A percentile compares a stretch with the other conserved stretches of the same genome.
These are phyloP conservation scores for Lagorchestes hirsutus DNA, from an alignment of 2,797 vertebrate species.

Conservation along the genomic window DNA sequence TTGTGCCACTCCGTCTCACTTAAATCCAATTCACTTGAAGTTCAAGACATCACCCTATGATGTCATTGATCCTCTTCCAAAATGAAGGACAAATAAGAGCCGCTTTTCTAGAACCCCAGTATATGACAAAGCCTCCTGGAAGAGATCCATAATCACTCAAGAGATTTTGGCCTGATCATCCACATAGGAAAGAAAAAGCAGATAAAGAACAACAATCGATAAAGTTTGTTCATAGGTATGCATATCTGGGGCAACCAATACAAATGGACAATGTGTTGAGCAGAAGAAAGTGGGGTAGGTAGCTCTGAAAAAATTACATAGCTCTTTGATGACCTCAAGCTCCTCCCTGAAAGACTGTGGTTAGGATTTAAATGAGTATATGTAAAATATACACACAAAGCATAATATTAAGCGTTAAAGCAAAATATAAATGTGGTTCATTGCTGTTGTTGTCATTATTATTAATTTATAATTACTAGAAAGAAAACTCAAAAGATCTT, in stretches of 20 bases:
- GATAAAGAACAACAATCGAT: neutral
- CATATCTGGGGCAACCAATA: neutral
- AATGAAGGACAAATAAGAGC: neutral
- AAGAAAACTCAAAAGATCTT: neutral
- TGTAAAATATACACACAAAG: neutral
- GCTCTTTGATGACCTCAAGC: neutral
- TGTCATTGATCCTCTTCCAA: neutral
- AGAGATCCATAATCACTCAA: neutral
- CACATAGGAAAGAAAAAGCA: neutral
- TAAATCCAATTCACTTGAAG: neutral
- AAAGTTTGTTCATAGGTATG: neutral
- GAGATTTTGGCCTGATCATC: neutral
- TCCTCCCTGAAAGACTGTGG: neutral
- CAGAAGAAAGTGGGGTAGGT: neutral
- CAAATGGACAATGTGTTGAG: neutral
- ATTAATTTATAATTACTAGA: neutral
- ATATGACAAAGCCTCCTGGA: neutral
- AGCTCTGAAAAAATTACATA: neutral
- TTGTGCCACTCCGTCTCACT: neutral
- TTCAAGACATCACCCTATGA: neutral
- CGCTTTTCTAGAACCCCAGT: neutral
- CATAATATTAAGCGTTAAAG: neutral
- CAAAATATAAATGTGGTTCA: neutral
- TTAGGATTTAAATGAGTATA: neutral
- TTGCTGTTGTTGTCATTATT: neutral